phyloP scores from a whole-genome alignment of 2,113 vertebrate species.

The Xiphias gladius region DNA sequence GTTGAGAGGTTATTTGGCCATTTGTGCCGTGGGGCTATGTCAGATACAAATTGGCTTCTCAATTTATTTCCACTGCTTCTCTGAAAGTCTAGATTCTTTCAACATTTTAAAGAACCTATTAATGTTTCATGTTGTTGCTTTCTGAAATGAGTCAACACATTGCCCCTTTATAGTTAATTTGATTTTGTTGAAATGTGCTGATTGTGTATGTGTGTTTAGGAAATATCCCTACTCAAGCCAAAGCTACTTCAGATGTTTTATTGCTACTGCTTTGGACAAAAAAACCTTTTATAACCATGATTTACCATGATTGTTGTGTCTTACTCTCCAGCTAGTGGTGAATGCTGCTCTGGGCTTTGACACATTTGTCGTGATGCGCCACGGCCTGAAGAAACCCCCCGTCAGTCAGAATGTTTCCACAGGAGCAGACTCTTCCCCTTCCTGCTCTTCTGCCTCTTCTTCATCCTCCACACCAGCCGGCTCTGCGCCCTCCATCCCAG shows the following conservation, averaged over 20 bases:
- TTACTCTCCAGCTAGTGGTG: slow-evolving; percentile 89
- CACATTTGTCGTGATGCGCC: slow-evolving; percentile 99
- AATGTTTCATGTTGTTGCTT: slow-evolving; percentile 12
- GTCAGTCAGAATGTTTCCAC: slow-evolving; percentile 43
- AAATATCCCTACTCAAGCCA: slow-evolving; percentile 4
- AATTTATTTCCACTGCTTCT: slow-evolving; percentile 35
- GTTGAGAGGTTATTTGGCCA: slow-evolving; percentile 23
- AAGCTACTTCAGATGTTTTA: neutral
- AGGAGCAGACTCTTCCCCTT: slow-evolving; percentile 71
- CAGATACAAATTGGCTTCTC: slow-evolving; percentile 24
- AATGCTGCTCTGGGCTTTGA: slow-evolving; percentile 97
- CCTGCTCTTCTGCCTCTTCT: slow-evolving; percentile 78
- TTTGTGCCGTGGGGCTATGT: slow-evolving; percentile 35
- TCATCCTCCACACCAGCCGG: slow-evolving; percentile 76
- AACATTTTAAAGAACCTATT: slow-evolving; percentile 21
- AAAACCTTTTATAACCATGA: neutral
- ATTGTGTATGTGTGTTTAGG: neutral
- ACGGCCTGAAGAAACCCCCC: slow-evolving; percentile 91
- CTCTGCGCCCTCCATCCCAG: slow-evolving; percentile 69
- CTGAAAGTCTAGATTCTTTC: slow-evolving; percentile 17
- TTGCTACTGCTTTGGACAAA: slow-evolving; percentile 15
- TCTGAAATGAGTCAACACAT: neutral
- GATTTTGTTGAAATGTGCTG: slow-evolving; percentile 27
- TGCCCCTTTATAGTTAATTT: neutral
- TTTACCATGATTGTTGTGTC: slow-evolving; percentile 9